Evolutionary conservation across 2,797 vertebrate genomes (phyloP).

Genomic region (Siniperca scherzeri): DNA sequence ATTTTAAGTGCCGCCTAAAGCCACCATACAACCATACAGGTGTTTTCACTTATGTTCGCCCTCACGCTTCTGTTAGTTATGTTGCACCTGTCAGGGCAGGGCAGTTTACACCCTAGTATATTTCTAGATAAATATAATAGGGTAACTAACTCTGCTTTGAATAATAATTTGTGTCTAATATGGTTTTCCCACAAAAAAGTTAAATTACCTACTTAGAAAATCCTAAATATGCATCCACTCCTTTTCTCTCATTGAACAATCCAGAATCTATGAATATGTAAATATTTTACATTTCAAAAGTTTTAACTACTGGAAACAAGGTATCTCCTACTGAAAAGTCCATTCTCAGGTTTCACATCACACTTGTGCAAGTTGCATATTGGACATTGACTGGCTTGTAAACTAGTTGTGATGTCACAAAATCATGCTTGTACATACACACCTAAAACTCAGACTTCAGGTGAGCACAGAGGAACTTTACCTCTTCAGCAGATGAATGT

Average conservation of each 20-base stretch:
- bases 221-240: background rate
- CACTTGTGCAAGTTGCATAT: background rate
- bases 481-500: background rate
- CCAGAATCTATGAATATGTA: slow-evolving; percentile 12
- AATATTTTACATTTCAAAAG: slow-evolving; percentile 19
- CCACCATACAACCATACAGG: background rate
- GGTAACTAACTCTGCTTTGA: background rate
- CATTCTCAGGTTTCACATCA: background rate
- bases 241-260: background rate
- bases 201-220: background rate
- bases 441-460: background rate
- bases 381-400: background rate
- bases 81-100: background rate
- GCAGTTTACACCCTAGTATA: background rate
- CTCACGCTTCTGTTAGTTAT: background rate
- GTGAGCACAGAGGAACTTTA: background rate
- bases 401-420: background rate
- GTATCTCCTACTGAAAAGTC: background rate
- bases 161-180: background rate
- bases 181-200: background rate
- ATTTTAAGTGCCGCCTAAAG: background rate
- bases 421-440: background rate
- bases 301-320: background rate
- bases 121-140: background rate
- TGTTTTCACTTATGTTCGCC: background rate